Percentiles rank a stretch among this genome's conserved stretches.
phyloP scores from a whole-genome alignment of 2,797 vertebrate species.

The Chelonia mydas region DNA sequence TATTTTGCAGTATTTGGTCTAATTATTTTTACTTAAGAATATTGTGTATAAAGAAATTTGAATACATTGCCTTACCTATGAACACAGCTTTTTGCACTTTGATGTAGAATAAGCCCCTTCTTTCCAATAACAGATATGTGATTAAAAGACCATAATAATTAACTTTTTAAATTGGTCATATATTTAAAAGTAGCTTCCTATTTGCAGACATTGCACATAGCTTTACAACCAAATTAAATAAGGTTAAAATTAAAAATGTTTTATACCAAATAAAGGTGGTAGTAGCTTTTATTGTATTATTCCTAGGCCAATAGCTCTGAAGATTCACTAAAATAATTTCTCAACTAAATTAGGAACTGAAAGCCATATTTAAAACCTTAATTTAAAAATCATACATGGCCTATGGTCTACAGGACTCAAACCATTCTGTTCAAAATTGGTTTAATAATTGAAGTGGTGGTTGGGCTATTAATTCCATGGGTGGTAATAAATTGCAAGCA shows the following conservation, averaged over 20 bases:
- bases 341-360: not conserved
- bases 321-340: not conserved
- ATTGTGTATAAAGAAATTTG: constrained; percentile 15
- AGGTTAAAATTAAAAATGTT: constrained; percentile 40
- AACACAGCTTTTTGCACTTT: constrained; percentile 50
- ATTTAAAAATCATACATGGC: not conserved
- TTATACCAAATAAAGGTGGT: not conserved
- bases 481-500: not conserved
- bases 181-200: constrained; percentile 31
- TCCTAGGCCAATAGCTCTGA: not conserved
- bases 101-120: constrained; percentile 27
- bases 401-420: not conserved
- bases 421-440: not conserved
- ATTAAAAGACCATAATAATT: constrained; percentile 4
- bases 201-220: constrained; percentile 34
- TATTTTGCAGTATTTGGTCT: constrained; percentile 19
- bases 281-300: not conserved
- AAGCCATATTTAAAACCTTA: not conserved
- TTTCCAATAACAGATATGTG: constrained; percentile 16
- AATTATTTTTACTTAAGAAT: constrained; percentile 23
- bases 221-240: constrained; percentile 19
- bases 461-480: not conserved
- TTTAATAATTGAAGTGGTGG: not conserved
- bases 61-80: not conserved
- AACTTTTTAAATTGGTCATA: constrained; percentile 26